A percentile compares a stretch with the other conserved stretches of the same genome.
These are phyloP conservation scores for Heliconius erato DNA, from an alignment of 2,888 invertebrate species.

Conservation along the genomic window DNA sequence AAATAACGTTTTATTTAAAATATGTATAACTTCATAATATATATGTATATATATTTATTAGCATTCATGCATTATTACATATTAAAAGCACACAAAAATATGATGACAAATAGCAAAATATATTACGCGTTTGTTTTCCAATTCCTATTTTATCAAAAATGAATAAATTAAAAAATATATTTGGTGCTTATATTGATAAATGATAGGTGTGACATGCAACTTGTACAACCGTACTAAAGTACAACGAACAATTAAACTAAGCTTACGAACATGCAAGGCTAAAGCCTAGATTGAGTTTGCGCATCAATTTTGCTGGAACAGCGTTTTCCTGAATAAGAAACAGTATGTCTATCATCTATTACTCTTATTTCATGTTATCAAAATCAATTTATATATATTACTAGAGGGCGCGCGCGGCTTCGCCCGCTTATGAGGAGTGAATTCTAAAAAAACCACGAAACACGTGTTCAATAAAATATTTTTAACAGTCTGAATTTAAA, in stretches of 20 bases:
- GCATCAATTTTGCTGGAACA: constrained; percentile 43
- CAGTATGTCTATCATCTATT: constrained; percentile 12
- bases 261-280: constrained; percentile 49
- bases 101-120: not conserved
- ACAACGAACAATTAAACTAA: constrained; percentile 33
- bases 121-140: not conserved
- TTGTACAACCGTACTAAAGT: constrained; percentile 3
- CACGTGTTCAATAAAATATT: too few relatives aligned
- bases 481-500: too few relatives aligned
- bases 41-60: not conserved
- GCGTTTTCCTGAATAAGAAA: constrained; percentile 45
- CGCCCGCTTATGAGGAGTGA: too few relatives aligned
- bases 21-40: not conserved
- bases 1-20: not conserved
- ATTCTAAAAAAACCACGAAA: too few relatives aligned
- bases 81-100: constrained; percentile 6
- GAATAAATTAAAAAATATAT: not conserved
- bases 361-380: not conserved
- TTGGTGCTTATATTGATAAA: constrained; percentile 18
- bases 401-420: too few relatives aligned
- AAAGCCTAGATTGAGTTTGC: constrained; percentile 44
- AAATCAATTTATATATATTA: not conserved
- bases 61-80: constrained; percentile 13
- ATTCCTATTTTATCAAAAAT: not conserved
- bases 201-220: constrained; percentile 39